Evolutionary conservation across 2,797 vertebrate genomes (phyloP).

Genomic region (Pteropus rufus): DNA sequence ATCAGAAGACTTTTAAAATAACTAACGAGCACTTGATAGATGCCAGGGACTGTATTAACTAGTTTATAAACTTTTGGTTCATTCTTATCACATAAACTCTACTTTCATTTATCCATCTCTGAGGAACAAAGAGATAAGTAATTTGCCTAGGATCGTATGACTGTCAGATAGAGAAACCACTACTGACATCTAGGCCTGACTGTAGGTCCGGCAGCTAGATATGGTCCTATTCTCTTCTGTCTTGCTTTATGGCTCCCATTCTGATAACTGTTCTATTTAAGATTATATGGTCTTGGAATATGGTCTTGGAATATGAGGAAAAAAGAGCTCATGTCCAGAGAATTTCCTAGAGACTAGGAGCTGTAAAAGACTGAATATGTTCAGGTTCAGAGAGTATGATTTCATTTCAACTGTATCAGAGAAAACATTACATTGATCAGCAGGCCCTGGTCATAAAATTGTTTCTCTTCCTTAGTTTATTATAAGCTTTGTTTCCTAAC

Average conservation of each 20-base stretch:
- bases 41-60: not conserved
- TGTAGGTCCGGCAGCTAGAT: not conserved
- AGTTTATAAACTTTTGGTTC: conserved; percentile 25
- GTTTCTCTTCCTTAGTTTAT: not conserved
- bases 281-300: not conserved
- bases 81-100: not conserved
- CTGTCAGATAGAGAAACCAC: not conserved
- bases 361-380: not conserved
- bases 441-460: not conserved
- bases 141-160: not conserved
- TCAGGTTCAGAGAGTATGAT: not conserved
- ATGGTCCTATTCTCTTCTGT: not conserved
- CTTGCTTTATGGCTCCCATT: not conserved
- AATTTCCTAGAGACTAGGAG: not conserved
- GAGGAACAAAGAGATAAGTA: not conserved
- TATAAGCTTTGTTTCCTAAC: conserved; percentile 5
- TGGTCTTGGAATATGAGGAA: not conserved
- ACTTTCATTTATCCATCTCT: not conserved
- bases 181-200: not conserved
- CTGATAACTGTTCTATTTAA: not conserved
- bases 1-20: conserved; percentile 25
- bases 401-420: not conserved
- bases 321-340: not conserved
- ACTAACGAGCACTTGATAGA: not conserved
- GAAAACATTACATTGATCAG: not conserved